Evolutionary conservation across 2,797 vertebrate genomes (phyloP), one percentile per base, ranked within the genome.

Genomic region (Poliocrania exsul): DNA sequence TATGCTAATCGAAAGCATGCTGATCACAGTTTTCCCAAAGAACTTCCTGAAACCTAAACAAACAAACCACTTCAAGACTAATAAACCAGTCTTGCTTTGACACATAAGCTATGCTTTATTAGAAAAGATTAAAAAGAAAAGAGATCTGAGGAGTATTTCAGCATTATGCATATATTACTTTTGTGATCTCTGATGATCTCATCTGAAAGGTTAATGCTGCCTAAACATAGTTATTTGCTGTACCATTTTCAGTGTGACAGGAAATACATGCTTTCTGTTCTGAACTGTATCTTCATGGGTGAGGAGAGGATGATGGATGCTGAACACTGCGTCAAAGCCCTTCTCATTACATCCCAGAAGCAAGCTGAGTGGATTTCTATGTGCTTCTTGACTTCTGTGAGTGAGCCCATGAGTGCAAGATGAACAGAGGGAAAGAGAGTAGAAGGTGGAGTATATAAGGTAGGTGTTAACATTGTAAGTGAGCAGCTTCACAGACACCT

Each of bases 51-150:
- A 93, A 79, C 13, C 16, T 75, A 92, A 88, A 86, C 81, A 93
- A 90, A 90, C 65, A 86, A 70, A 93, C n/a, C 71, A 80, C 88
- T 95, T 87, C 47, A 88, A 54, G 70, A 65, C 38, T 93, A 86
- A 94, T 82, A 91, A 86, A 86, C 66, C 49, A 56, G 54, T 33
- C 31, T 69, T 72, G 28, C n/a, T 82, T 54, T 84, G 21, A 62
- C 62, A 90, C 28, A 93, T 53, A 84, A 75, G 8, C 53, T 47
- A 58, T 35, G 26, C 12, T 90, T 81, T 71, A 53, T 85, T 84
- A 58, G 62, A 84, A 51, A 79, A 21, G 18, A 86, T 79, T 82
- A 11, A 62, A 91, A 87, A 91, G 17, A 20, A 47, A 29, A 71
- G 33, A 81, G 53, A 80, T 93, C 93, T 88, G 80, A 94, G 79